Base-by-base conservation (phyloP, 2,888 invertebrate genomes). In the Heliconius cydno region DNA sequence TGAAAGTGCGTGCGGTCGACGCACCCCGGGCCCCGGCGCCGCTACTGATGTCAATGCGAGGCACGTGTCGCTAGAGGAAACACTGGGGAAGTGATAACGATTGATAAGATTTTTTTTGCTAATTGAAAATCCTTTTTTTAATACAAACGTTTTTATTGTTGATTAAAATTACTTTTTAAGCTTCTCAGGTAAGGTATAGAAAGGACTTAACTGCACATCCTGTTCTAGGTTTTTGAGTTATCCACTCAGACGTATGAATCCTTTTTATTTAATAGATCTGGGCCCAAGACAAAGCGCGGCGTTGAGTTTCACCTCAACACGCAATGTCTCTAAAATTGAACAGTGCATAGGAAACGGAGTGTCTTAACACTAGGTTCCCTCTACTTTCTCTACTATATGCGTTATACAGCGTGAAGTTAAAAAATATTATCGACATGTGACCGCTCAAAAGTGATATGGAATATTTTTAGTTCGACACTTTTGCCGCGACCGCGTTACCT, bases 31-130 rank as follows among this genome's bases (percentile, higher is more conserved):
- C 83, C 83, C 82, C 80, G 77, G 84, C 85, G 63, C 28, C 28
- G 65, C 65, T 68, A 77, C 82, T 85, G 87, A 88, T 88, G 87
- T 87, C 88, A 88, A 88, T 87, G 86, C 83, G 85, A 83, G 74
- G 79, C 84, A 83, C 82, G 84, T 83, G 82, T 65, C 15, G 19
- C 15, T 79, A 41, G 63, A 57, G 41, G 22, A 67, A 74, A 28
- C 38, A 28, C 19, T 28, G 22, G 12, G n/a, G 28, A 52, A 52
- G 30, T 46, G 30, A 70, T 41, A 68, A 34, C 5, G 30, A 68
- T 68, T 34, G 34, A 68, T 68, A 28, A 65, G 15, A 28, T 65
- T 65, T 28, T 60, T 60, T 63, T 52, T 15, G 15, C 15, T 52
- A 52, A 52, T 15, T 52, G 13, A 52, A 15, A 15, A 28, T 28